Conservation (phyloP, 2,113 vertebrate species). For the Heliornis fulica region DNA sequence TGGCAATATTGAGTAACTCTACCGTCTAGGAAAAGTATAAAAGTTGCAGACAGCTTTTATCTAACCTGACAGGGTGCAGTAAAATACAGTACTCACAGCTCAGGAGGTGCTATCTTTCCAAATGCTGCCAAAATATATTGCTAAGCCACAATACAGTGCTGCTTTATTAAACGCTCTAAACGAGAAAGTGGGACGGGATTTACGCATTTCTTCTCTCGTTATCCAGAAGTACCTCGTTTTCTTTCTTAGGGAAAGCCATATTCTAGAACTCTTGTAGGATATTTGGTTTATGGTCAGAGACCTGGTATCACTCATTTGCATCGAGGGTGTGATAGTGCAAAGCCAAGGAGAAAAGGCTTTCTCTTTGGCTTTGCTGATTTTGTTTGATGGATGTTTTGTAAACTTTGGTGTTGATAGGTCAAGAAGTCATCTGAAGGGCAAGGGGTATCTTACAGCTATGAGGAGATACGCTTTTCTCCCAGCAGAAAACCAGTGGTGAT, state of each 20-base stretch:
- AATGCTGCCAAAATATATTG: slow-evolving; percentile 19
- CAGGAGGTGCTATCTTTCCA: slow-evolving; percentile 39
- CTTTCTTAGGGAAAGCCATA: not conserved
- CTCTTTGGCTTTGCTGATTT: not conserved
- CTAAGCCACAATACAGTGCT: not conserved
- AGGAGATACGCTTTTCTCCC: not conserved
- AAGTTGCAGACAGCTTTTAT: slow-evolving; percentile 55
- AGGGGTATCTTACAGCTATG: not conserved
- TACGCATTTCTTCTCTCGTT: slow-evolving; percentile 1
- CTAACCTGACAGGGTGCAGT: slow-evolving; percentile 23
- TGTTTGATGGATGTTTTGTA: not conserved
- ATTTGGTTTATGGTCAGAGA: not conserved
- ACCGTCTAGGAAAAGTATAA: slow-evolving; percentile 43
- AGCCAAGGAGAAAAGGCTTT: not conserved
- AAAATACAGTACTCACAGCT: not conserved
- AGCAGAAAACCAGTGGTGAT: not conserved
- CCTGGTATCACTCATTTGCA: not conserved
- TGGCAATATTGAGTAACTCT: not conserved
- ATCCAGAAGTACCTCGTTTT: not conserved
- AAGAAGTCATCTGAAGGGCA: not conserved
- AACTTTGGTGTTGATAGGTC: not conserved
- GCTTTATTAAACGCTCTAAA: slow-evolving; percentile 35
- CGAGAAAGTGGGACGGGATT: not conserved
- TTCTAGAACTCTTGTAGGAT: not conserved
- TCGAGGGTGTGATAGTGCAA: not conserved